Percentiles rank a stretch among this genome's conserved stretches.
Evolutionary conservation across 2,113 vertebrate genomes (phyloP).

Genomic region (Vulpes vulpes): DNA sequence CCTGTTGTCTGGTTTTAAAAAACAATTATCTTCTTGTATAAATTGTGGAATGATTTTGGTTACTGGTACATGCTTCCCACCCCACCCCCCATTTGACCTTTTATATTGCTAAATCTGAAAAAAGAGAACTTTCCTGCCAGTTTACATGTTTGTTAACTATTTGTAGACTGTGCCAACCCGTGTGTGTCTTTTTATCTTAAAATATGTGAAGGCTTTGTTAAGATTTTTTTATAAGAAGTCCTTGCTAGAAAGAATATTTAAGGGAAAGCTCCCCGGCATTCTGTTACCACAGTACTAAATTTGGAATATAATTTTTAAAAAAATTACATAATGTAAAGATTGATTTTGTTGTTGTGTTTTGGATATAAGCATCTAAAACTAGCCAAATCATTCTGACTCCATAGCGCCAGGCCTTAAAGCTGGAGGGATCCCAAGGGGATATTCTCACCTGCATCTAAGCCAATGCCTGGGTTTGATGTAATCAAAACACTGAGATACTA

Average conservation of each 20-base stretch:
- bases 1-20: conserved; percentile 82
- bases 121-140: conserved; percentile 79
- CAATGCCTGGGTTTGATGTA: not conserved
- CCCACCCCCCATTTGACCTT: conserved; percentile 44
- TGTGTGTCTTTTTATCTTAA: conserved; percentile 53
- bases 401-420: not conserved
- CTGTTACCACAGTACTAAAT: not conserved
- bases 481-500: not conserved
- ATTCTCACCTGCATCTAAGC: not conserved
- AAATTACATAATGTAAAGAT: conserved; percentile 54
- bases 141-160: conserved; percentile 71
- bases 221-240: conserved; percentile 34
- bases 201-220: conserved; percentile 45
- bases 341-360: conserved; percentile 31
- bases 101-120: conserved; percentile 81
- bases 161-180: conserved; percentile 1
- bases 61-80: conserved; percentile 28
- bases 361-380: not conserved
- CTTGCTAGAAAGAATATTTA: conserved; percentile 53
- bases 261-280: conserved; percentile 32
- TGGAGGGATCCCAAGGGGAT: not conserved
- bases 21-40: conserved; percentile 78
- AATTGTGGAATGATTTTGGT: conserved; percentile 79
- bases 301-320: conserved; percentile 50
- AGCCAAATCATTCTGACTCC: conserved; percentile 6